A percentile compares a stretch with the other conserved stretches of the same genome.
phyloP scores from a whole-genome alignment of 2,113 vertebrate genomes.

The Cranoglanis bouderius region DNA sequence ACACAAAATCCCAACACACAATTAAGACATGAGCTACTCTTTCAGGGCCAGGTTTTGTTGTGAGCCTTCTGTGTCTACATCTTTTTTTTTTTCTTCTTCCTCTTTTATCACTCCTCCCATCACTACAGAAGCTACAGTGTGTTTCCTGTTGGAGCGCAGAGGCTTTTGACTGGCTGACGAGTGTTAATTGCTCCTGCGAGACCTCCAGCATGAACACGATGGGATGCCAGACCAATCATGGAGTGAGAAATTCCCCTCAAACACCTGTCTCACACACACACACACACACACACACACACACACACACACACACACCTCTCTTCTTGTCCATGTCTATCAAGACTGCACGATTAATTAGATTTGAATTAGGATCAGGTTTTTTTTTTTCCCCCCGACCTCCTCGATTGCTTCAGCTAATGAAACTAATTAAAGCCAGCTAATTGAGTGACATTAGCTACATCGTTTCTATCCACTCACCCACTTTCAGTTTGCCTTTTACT shows the following conservation, averaged over 20 bases:
- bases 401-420: background rate
- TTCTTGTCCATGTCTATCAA: background rate
- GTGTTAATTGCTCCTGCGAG: slow-evolving; percentile 31
- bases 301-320: background rate
- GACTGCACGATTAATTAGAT: background rate
- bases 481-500: background rate
- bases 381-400: background rate
- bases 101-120: background rate
- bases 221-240: background rate
- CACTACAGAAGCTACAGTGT: slow-evolving; percentile 2
- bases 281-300: background rate
- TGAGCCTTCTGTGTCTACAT: background rate
- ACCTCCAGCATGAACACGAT: slow-evolving; percentile 7
- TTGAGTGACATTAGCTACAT: background rate
- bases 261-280: slow-evolving; percentile 1
- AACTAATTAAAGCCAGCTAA: background rate
- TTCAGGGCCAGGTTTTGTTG: background rate
- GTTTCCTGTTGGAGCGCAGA: background rate
- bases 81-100: background rate
- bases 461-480: background rate
- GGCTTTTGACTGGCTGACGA: slow-evolving; percentile 10
- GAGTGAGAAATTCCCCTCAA: slow-evolving; percentile 5
- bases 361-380: background rate
- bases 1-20: background rate
- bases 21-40: background rate